phyloP scores from a whole-genome alignment of 2,113 vertebrate species.

The Oreochromis aureus region DNA sequence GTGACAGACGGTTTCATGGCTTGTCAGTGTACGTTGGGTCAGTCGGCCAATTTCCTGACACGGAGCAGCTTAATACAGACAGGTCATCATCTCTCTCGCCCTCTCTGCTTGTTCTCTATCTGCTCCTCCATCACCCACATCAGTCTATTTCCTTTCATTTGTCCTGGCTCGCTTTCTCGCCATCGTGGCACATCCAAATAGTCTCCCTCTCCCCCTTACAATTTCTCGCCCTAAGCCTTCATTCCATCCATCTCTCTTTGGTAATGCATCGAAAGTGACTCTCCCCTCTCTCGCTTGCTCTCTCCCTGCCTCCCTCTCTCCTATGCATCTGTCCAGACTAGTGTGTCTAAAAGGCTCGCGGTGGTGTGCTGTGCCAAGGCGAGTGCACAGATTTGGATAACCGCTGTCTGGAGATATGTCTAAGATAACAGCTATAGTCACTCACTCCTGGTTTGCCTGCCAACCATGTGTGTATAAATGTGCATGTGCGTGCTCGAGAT shows the following conservation, averaged over 20 bases:
- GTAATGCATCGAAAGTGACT: constrained; percentile 35
- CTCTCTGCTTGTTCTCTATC: constrained; percentile 8
- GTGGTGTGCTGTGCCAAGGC: constrained; percentile 44
- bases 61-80: constrained; percentile 28
- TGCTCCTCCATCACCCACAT: constrained; percentile 27
- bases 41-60: constrained; percentile 42
- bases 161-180: not conserved
- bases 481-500: constrained; percentile 30
- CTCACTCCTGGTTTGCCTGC: constrained; percentile 42
- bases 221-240: constrained; percentile 22
- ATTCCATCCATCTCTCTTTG: constrained; percentile 28
- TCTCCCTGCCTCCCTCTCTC: not conserved
- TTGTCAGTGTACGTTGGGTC: constrained; percentile 25
- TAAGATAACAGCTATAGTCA: constrained; percentile 55
- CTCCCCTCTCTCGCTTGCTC: not conserved
- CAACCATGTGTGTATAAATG: constrained; percentile 1
- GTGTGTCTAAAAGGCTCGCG: constrained; percentile 58
- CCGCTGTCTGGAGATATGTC: constrained; percentile 67
- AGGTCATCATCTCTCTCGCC: constrained; percentile 12
- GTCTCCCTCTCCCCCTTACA: constrained; percentile 4
- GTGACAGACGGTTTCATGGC: not conserved
- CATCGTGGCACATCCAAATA: constrained; percentile 40
- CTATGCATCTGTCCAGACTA: constrained; percentile 51
- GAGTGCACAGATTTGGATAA: constrained; percentile 68
- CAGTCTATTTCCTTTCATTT: constrained; percentile 41